These are phyloP conservation scores for Notothenia rossii DNA, from an alignment of 2,113 vertebrate genomes.

Conservation along the genomic window DNA sequence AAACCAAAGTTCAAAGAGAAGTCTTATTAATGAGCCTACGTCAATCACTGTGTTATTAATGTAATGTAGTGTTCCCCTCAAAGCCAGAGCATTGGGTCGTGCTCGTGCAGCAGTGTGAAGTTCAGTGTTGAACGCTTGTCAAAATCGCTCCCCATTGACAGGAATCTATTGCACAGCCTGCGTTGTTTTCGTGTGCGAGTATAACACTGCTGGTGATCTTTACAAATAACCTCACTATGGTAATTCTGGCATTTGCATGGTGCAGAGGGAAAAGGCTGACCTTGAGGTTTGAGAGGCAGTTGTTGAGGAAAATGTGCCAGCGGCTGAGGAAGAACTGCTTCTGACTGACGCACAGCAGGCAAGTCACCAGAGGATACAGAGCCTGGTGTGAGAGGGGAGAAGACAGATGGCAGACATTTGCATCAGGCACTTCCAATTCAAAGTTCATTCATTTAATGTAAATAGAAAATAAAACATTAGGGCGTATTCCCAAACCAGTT, in stretches of 20 bases:
- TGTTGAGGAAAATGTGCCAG: slow-evolving; percentile 99
- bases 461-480: neutral
- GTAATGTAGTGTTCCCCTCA: slow-evolving; percentile 24
- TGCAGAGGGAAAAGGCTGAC: slow-evolving; percentile 73
- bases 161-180: neutral
- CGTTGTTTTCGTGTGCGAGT: neutral
- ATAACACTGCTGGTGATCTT: neutral
- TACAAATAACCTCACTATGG: neutral
- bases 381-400: slow-evolving; percentile 84
- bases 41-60: slow-evolving; percentile 14
- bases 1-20: neutral
- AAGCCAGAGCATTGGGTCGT: neutral
- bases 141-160: neutral
- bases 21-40: neutral
- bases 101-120: neutral
- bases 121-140: slow-evolving; percentile 8
- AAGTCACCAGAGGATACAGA: slow-evolving; percentile 96
- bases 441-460: neutral
- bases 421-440: neutral
- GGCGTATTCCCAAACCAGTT: neutral
- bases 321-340: slow-evolving; percentile 97
- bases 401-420: slow-evolving; percentile 23
- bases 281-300: slow-evolving; percentile 99
- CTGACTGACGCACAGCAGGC: slow-evolving; percentile 98
- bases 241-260: slow-evolving; percentile 1